Percentiles rank a stretch among this genome's conserved stretches.
These are phyloP conservation scores for Desmodus rotundus DNA, from an alignment of 2,113 vertebrate species.

Conservation along the genomic window DNA sequence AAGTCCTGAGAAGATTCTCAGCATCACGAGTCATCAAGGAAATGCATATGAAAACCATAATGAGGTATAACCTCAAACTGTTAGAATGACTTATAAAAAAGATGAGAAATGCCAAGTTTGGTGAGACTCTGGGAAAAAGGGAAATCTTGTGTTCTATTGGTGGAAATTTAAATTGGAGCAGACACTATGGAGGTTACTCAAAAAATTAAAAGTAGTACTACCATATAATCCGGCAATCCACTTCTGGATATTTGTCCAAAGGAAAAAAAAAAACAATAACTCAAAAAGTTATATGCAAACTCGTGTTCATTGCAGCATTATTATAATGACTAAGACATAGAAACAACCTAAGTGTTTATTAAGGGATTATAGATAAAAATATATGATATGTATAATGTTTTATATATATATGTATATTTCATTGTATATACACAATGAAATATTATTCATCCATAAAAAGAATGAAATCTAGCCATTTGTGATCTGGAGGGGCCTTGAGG, in stretches of 20 bases:
- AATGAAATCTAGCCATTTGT: neutral
- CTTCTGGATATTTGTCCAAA: neutral
- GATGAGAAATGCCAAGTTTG: neutral
- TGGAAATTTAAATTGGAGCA: neutral
- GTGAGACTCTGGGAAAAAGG: neutral
- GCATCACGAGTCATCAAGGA: neutral
- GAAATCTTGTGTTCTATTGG: neutral
- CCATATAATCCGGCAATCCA: neutral
- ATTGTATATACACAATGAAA: neutral
- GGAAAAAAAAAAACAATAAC: neutral
- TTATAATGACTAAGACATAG: neutral
- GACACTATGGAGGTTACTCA: neutral
- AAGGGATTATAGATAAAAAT: neutral
- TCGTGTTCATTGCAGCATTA: neutral
- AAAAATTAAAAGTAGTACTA: neutral
- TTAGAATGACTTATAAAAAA: neutral
- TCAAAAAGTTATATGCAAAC: neutral
- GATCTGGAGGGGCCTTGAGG: neutral
- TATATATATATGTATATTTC: too few relatives aligned
- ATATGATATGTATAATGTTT: too few relatives aligned
- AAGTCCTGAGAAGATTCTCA: neutral
- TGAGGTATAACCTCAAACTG: neutral
- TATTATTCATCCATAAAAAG: neutral
- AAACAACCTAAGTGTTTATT: neutral
- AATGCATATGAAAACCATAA: neutral